Conservation (phyloP, 2,888 invertebrate species). For the Hydropsyche betteni region DNA sequence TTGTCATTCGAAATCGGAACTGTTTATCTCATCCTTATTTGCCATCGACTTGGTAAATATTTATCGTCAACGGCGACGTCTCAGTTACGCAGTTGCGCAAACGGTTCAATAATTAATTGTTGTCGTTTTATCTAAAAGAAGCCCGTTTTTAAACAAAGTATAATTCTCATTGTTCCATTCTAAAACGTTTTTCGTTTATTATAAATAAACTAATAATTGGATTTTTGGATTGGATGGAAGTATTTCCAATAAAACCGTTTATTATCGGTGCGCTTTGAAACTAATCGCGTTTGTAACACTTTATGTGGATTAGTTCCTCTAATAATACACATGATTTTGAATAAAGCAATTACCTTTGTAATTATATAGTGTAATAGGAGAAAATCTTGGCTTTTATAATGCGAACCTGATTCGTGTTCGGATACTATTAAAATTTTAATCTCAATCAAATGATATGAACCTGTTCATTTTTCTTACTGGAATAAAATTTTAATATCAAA, state of each 20-base stretch:
- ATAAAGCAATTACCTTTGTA: slow-evolving; percentile 36
- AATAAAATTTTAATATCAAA: background rate
- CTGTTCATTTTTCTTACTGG: background rate
- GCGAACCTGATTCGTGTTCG: slow-evolving; percentile 7
- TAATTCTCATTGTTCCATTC: too few relatives aligned
- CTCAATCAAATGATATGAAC: background rate
- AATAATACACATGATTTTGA: slow-evolving; percentile 37
- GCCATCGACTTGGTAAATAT: slow-evolving; percentile 21
- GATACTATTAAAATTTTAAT: slow-evolving; percentile 9
- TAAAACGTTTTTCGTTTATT: too few relatives aligned
- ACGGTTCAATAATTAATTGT: slow-evolving; percentile 13
- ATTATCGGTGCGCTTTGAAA: too few relatives aligned
- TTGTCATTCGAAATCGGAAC: slow-evolving; percentile 20
- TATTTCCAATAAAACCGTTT: too few relatives aligned
- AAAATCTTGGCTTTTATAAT: background rate
- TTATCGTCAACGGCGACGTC: background rate
- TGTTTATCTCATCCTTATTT: slow-evolving; percentile 26
- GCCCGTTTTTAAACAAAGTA: too few relatives aligned
- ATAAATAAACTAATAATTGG: too few relatives aligned
- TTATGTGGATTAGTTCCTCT: slow-evolving; percentile 36
- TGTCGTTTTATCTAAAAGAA: background rate
- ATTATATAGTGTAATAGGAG: slow-evolving; percentile 26
- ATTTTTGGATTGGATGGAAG: too few relatives aligned
- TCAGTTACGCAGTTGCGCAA: too few relatives aligned
- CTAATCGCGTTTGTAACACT: background rate